Base-by-base conservation (phyloP, 2,888 invertebrate genomes). In the Pteria penguin region DNA sequence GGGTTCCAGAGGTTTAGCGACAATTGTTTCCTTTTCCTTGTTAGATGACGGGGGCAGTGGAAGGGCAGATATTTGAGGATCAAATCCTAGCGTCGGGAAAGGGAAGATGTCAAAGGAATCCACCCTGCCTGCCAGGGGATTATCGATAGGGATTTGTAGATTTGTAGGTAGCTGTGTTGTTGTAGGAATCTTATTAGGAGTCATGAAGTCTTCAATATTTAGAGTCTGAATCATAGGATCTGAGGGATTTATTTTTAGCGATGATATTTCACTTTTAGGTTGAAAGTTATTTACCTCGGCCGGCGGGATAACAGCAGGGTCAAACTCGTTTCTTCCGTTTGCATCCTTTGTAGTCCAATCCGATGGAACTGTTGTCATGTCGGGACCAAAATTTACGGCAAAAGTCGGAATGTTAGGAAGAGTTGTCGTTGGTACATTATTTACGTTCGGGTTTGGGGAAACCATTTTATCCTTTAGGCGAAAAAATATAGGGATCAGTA, bases 1-100 rank as follows among this genome's bases (percentile, higher is more conserved):
- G 1, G 68, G 68, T 57, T 68, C 68, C 8, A 68, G 33, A 27
- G 68, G 68, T 32, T 31, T 58, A 22, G 52, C 29, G 33, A 54
- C 26, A 24, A 57, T 24, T 18, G 57, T 45, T 31, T 68, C 68
- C 33, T 68, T 57, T 57, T 68, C 68, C 33, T 68, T 68, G 26
- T 68, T 68, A 22, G 68, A 68, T 32, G 5, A 57, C 24, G 24
- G 54, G 11, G 68, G 68, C 22, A 60, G 4, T 26, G 45, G 24
- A 22, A 26, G 4, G 18, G 11, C 22, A 26, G 60, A 24, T 26
- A 60, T 26, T 26, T 4, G 24, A 11, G 26, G 60, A 26, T 60
- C 24, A 27, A 26, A 26, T 29, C 26, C 24, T 8, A 11, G 27
- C 4, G 4, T 27, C 60, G 60, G 60, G 3, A 60, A 60, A 18